A percentile compares a stretch with the other conserved stretches of the same genome.
These are phyloP conservation scores for Brevimyrus niger DNA, from an alignment of 2,113 vertebrate genomes.

Conservation along the genomic window DNA sequence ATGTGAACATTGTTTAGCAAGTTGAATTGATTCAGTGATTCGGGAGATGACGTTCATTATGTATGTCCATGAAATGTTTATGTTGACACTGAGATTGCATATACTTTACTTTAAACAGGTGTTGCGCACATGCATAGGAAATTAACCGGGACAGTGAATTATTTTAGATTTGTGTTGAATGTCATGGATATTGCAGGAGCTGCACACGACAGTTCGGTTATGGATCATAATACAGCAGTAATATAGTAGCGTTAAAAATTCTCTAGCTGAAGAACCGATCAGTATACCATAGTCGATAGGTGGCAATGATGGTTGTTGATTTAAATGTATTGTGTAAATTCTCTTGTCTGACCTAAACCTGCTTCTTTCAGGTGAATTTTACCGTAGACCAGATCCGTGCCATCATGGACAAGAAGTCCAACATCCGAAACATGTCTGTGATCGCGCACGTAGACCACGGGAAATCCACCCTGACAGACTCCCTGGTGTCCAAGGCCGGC, in stretches of 20 bases:
- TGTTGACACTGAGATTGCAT: background rate
- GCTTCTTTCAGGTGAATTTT: slow-evolving; percentile 78
- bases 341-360: background rate
- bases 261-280: background rate
- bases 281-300: background rate
- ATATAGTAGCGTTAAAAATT: background rate
- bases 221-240: background rate
- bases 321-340: background rate
- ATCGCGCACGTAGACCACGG: slow-evolving; percentile 95
- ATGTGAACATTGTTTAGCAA: background rate
- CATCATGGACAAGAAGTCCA: slow-evolving; percentile 99
- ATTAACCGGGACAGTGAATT: background rate
- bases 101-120: background rate
- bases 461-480: slow-evolving; percentile 90
- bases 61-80: background rate
- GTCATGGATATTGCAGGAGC: background rate
- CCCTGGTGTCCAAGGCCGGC: slow-evolving; percentile 90
- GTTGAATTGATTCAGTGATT: background rate
- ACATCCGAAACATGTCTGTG: slow-evolving; percentile 98
- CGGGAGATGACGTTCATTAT: background rate
- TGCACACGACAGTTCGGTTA: background rate
- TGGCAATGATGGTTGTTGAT: background rate
- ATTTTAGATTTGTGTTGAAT: background rate
- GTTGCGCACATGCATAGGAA: background rate
- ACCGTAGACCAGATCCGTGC: slow-evolving; percentile 93